phyloP scores from a whole-genome alignment of 2,797 vertebrate genomes.

The Chromis chromis region DNA sequence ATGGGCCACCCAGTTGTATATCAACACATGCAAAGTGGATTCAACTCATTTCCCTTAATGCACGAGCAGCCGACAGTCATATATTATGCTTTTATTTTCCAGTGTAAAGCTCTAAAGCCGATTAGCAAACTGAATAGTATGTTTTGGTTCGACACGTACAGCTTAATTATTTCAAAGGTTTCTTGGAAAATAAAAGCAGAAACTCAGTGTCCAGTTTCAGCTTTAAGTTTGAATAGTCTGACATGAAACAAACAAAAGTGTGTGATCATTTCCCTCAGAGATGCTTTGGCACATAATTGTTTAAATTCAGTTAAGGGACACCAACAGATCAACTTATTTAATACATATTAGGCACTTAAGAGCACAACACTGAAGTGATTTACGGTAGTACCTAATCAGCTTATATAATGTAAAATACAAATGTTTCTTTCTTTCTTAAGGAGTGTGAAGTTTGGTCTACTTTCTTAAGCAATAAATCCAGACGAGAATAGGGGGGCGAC shows the following conservation, averaged over 20 bases:
- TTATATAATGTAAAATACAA: too few relatives aligned
- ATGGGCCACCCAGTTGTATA: slow-evolving; percentile 47
- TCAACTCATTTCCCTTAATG: slow-evolving; percentile 2
- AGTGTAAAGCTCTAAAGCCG: slow-evolving; percentile 52
- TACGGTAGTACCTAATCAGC: neutral
- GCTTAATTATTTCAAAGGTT: slow-evolving; percentile 52
- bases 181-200: slow-evolving; percentile 49
- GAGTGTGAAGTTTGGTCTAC: neutral
- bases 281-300: neutral
- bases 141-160: slow-evolving; percentile 54
- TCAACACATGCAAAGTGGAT: slow-evolving; percentile 10
- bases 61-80: slow-evolving; percentile 1
- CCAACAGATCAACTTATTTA: neutral
- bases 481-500: neutral
- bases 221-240: slow-evolving; percentile 34
- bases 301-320: neutral
- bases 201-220: slow-evolving; percentile 49
- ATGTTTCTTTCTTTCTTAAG: too few relatives aligned
- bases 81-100: slow-evolving; percentile 31
- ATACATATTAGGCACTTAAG: slow-evolving; percentile 10
- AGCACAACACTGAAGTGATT: neutral
- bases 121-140: slow-evolving; percentile 60
- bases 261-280: neutral
- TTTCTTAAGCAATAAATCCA: slow-evolving; percentile 2
- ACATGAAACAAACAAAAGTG: neutral